These are phyloP conservation scores for Tenthredo scrophulariae DNA, from an alignment of 2,888 invertebrate species.

Conservation along the genomic window DNA sequence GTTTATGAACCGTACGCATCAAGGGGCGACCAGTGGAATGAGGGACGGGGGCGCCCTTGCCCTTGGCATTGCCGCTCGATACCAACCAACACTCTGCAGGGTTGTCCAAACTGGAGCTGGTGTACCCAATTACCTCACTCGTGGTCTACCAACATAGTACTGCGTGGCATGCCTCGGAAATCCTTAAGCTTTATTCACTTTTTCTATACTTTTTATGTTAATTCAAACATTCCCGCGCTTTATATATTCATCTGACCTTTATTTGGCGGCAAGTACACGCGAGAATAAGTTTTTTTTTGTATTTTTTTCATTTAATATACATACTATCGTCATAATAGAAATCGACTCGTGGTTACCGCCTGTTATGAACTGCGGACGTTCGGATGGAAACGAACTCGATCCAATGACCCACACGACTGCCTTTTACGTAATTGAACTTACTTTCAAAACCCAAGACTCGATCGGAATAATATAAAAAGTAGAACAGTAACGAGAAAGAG, in stretches of 20 bases:
- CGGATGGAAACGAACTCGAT: conserved; percentile 36
- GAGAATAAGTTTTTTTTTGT: not conserved
- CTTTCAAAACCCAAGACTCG: conserved; percentile 33
- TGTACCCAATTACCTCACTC: conserved; percentile 60
- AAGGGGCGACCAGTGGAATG: conserved; percentile 49
- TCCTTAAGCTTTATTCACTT: not conserved
- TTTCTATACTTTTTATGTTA: not conserved
- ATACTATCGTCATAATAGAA: conserved; percentile 22
- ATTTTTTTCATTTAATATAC: not conserved
- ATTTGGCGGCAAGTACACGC: too few relatives aligned
- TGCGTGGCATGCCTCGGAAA: not conserved
- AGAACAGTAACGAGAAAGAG: conserved; percentile 20
- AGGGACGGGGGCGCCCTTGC: conserved; percentile 76
- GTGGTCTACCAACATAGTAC: conserved; percentile 24
- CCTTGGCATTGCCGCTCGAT: conserved; percentile 79
- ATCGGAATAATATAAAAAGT: conserved; percentile 35
- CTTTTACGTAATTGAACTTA: conserved; percentile 49
- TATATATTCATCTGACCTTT: not conserved
- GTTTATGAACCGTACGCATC: conserved; percentile 34
- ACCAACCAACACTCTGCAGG: conserved; percentile 71
- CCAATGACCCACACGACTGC: conserved; percentile 42
- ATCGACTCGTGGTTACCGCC: conserved; percentile 33
- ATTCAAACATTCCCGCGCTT: conserved; percentile 14
- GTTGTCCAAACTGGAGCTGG: conserved; percentile 73
- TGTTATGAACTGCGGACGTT: conserved; percentile 10